A percentile compares a stretch with the other conserved stretches of the same genome.
Evolutionary conservation across 2,888 invertebrate genomes (phyloP).

Genomic region (Pseudoips prasinana): DNA sequence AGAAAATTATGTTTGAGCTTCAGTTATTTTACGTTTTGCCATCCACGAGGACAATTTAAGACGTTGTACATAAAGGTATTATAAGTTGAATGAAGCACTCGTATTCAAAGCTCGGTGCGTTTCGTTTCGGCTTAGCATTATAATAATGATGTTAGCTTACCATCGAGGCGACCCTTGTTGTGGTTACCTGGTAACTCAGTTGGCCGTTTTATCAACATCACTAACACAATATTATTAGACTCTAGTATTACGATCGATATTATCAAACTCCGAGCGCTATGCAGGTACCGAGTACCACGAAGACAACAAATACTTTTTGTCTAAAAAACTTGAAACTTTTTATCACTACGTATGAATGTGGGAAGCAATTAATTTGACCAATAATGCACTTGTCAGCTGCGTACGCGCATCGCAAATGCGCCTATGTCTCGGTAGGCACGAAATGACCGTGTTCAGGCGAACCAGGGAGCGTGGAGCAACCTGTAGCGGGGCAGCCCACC

Average conservation of each 20-base stretch:
- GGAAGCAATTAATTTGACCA: slow-evolving; percentile 4
- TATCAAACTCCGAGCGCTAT: neutral
- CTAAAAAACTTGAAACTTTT: too few relatives aligned
- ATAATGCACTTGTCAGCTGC: slow-evolving; percentile 26
- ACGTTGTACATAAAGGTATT: too few relatives aligned
- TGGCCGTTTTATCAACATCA: slow-evolving; percentile 24
- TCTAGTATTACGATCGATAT: neutral
- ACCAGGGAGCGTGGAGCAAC: slow-evolving; percentile 35
- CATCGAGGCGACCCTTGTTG: slow-evolving; percentile 2
- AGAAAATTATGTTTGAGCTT: too few relatives aligned
- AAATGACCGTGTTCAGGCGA: slow-evolving; percentile 20
- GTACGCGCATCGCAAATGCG: slow-evolving; percentile 32
- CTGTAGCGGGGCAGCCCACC: slow-evolving; percentile 23
- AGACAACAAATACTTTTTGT: too few relatives aligned
- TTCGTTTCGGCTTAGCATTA: slow-evolving; percentile 1
- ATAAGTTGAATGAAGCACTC: too few relatives aligned
- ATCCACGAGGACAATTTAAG: too few relatives aligned
- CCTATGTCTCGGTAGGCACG: slow-evolving; percentile 24
- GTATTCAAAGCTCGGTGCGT: too few relatives aligned
- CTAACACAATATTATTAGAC: slow-evolving; percentile 21
- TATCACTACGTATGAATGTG: slow-evolving; percentile 8
- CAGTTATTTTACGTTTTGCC: too few relatives aligned
- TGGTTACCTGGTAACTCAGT: slow-evolving; percentile 2
- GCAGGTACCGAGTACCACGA: neutral
- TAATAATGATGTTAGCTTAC: slow-evolving; percentile 9